A percentile compares a stretch with the other conserved stretches of the same genome.
Conservation (phyloP, 2,888 invertebrate genomes). For the Micropterix aruncella region DNA sequence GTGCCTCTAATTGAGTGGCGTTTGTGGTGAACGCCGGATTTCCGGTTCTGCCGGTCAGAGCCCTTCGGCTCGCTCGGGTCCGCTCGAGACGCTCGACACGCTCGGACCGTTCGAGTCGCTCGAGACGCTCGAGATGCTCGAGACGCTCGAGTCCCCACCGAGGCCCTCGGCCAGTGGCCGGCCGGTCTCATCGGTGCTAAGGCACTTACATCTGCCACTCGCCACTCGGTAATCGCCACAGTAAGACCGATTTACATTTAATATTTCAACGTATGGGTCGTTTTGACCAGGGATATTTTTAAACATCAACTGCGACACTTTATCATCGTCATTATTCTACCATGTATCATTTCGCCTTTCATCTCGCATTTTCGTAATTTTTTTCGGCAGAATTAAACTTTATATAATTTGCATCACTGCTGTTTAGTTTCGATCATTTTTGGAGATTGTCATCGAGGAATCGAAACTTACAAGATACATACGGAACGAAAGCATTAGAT, state of each 20-base stretch:
- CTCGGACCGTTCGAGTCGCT: not conserved
- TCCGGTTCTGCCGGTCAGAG: constrained; percentile 4
- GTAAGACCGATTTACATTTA: constrained; percentile 10
- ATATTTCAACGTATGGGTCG: not conserved
- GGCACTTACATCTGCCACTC: constrained; percentile 8
- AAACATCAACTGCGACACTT: no score
- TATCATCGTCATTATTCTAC: no score
- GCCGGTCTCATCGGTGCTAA: constrained; percentile 5
- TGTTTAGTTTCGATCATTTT: no score
- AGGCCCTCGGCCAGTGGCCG: constrained; percentile 9
- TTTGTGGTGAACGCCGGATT: constrained; percentile 7
- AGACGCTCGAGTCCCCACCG: constrained; percentile 1
- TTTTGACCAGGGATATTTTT: no score
- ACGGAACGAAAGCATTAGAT: no score
- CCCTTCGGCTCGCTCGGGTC: not conserved
- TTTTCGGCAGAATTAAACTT: no score
- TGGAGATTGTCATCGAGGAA: no score
- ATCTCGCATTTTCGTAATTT: no score
- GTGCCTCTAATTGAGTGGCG: constrained; percentile 11
- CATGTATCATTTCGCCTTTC: no score
- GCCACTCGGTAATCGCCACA: constrained; percentile 9
- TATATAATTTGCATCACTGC: no score
- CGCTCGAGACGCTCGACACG: not conserved
- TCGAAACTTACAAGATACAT: no score
- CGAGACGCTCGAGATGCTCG: not conserved